Conservation (phyloP, 2,113 vertebrate genomes). For the Bubalus kerabau region DNA sequence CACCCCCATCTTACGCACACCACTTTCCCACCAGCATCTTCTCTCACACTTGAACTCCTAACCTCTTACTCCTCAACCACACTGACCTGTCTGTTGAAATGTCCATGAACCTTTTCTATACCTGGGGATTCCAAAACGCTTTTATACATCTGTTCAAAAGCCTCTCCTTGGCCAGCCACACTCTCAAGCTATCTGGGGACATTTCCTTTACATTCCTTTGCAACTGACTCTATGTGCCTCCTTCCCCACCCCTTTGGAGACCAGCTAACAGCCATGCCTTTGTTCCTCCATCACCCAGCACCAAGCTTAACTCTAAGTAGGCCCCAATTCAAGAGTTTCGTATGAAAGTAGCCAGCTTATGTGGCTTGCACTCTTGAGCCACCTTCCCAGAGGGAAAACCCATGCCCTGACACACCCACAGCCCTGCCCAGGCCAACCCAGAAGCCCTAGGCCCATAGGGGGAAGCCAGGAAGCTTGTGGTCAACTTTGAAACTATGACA, state of each 20-base stretch:
- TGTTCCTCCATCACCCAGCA: background rate
- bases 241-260: background rate
- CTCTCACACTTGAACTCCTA: background rate
- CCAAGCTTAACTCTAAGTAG: background rate
- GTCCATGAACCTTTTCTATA: background rate
- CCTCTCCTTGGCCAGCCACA: background rate
- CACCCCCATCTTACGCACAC: fast-evolving
- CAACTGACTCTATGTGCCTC: background rate
- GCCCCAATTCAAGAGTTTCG: background rate
- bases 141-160: background rate
- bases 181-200: background rate
- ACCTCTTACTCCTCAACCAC: background rate
- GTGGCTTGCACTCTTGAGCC: background rate
- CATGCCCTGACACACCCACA: no score
- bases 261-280: background rate
- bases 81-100: background rate
- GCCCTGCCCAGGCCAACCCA: background rate
- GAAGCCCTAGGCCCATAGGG: background rate
- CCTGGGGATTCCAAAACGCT: background rate
- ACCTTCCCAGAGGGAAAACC: background rate
- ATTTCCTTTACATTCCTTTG: fast-evolving
- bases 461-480: background rate
- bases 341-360: background rate
- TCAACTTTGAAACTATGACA: background rate
- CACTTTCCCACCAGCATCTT: background rate